A percentile compares a stretch with the other conserved stretches of the same genome.
These are phyloP conservation scores for Lophura swinhoii DNA, from an alignment of 2,797 vertebrate genomes.

Conservation along the genomic window DNA sequence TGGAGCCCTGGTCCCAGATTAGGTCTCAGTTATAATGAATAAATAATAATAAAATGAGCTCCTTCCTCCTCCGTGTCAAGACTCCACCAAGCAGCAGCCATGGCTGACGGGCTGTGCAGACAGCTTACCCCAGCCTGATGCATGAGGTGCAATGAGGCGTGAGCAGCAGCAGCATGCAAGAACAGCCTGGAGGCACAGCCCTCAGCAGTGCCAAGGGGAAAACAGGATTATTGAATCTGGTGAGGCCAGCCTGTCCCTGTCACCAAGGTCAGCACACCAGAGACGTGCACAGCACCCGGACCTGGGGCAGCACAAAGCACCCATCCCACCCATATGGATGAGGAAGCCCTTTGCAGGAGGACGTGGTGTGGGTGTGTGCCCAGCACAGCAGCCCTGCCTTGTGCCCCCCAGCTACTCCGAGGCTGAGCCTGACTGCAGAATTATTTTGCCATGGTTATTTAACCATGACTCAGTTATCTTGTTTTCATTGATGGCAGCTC, in stretches of 20 bases:
- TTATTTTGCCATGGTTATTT: conserved; percentile 5
- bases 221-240: background rate
- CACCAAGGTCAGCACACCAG: background rate
- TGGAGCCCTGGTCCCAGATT: background rate
- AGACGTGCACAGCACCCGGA: accelerated
- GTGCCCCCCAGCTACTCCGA: background rate
- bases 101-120: background rate
- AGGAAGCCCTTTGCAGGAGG: background rate
- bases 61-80: background rate
- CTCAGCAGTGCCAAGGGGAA: background rate
- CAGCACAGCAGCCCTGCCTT: accelerated
- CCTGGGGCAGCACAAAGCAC: background rate
- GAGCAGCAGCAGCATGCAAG: background rate
- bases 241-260: background rate
- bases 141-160: accelerated
- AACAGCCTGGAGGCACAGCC: background rate
- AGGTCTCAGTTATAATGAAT: accelerated
- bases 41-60: accelerated
- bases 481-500: conserved; percentile 25
- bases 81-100: background rate
- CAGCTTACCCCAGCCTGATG: accelerated
- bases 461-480: conserved; percentile 51
- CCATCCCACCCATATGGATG: accelerated
- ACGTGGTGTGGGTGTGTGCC: background rate
- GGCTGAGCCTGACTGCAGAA: background rate